A percentile compares a stretch with the other conserved stretches of the same genome.
Evolutionary conservation across 2,113 vertebrate species (phyloP).

Genomic region (Tragelaphus imberbis): DNA sequence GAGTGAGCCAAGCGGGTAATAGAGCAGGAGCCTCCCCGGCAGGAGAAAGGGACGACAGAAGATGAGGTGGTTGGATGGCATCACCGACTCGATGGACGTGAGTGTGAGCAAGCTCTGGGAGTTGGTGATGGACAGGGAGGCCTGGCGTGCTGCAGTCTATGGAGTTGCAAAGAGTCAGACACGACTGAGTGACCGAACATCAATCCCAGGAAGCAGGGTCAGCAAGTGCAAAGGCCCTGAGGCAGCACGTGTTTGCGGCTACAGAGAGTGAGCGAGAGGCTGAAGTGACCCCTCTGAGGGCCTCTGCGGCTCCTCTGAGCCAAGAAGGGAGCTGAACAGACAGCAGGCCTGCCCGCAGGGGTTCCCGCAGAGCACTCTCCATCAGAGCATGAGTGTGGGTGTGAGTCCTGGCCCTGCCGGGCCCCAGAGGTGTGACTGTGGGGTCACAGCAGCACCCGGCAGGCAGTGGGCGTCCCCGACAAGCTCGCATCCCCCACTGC

Average conservation of each 20-base stretch:
- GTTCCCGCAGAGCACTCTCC: neutral
- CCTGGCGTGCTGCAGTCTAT: neutral
- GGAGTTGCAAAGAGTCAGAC: neutral
- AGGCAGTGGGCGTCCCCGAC: fast-evolving
- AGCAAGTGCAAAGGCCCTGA: neutral
- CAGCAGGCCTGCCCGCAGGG: neutral
- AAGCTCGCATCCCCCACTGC: neutral
- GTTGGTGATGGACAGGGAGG: neutral
- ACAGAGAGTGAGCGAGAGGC: neutral
- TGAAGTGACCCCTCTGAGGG: neutral
- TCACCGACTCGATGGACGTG: neutral
- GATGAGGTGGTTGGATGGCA: fast-evolving
- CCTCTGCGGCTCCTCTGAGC: neutral
- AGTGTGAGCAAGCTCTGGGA: neutral
- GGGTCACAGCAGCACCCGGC: fast-evolving
- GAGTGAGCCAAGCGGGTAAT: neutral
- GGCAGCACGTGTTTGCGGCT: neutral
- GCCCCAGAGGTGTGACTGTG: fast-evolving
- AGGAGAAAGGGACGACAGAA: neutral
- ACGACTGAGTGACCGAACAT: fast-evolving
- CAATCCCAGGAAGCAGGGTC: neutral
- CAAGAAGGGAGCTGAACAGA: fast-evolving
- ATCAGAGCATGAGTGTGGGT: fast-evolving
- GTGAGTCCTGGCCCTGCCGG: neutral
- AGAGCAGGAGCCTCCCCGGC: neutral